Conservation (phyloP, 2,888 invertebrate species). For the Leucophenga maculata region DNA sequence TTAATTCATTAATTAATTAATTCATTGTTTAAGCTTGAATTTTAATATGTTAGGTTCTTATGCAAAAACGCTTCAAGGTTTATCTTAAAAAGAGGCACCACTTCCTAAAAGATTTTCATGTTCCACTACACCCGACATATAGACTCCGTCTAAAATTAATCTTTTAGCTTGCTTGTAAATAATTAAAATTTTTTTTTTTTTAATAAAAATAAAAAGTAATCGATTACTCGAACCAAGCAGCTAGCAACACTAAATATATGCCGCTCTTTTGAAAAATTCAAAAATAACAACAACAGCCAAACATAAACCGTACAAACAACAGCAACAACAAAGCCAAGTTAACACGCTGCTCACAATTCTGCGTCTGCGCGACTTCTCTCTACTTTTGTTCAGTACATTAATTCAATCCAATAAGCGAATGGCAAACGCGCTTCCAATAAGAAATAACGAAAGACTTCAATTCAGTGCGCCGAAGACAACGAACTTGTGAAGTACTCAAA, state of each 20-base stretch:
- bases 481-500: conserved; percentile 68
- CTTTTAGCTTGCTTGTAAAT: no score
- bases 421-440: conserved; percentile 56
- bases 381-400: not conserved
- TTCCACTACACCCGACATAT: no score
- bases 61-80: no score
- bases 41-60: no score
- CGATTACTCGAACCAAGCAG: conserved; percentile 11
- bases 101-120: no score
- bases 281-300: conserved; percentile 25
- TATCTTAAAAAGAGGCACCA: no score
- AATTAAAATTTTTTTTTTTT: no score
- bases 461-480: conserved; percentile 72
- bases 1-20: no score
- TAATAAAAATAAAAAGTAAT: conserved; percentile 3
- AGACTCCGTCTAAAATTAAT: no score
- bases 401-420: conserved; percentile 20
- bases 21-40: no score
- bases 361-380: not conserved
- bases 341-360: not conserved
- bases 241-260: conserved; percentile 30
- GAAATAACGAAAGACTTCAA: conserved; percentile 71
- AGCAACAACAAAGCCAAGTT: conserved; percentile 33
- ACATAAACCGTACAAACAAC: conserved; percentile 28
- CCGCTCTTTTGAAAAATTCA: conserved; percentile 3